Evolutionary conservation across 2,113 vertebrate genomes (phyloP), one percentile per base, ranked within the genome.

Genomic region (Salvelinus alpinus): DNA sequence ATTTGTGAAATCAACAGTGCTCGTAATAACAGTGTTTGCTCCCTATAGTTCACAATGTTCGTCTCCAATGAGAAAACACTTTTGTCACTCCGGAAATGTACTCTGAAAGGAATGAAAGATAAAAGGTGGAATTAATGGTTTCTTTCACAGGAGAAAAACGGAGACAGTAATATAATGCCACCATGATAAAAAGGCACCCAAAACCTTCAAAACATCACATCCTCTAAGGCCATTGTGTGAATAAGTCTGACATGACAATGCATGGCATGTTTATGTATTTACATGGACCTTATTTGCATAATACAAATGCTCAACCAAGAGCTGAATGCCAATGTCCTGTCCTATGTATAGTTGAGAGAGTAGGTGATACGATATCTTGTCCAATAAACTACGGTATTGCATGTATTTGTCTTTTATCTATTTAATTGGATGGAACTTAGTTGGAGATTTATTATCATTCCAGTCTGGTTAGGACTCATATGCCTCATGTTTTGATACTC

Each of bases 91-190:
- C 44, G 60, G 66, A 84, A 76, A 76, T 80, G 66, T 38, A 79
- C 64, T 72, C 62, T 48, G 66, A 71, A 29, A 72, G 22, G 47
- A 81, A 77, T 75, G 73, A 76, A 75, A 78, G 69, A 71, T 67
- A 65, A 76, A 77, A 82, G 67, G 76, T 78, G 27, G 24, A 81
- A 71, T 76, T 14, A 84, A 80, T 67, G 38, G 73, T 75, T 74
- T 38, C 66, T 73, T 64, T 59, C 73, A 73, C 77, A 75, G 67
- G 77, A 51, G 70, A 64, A 70, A 73, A 65, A 54, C 47, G 69
- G 70, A 14, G 14, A 5, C 16, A 54, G 51, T 54, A 76, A 59
- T 70, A 76, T 73, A 78, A 75, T 67, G 16, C 0, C 31, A 78
- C 27, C 62, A 51, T 54, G 51, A 54, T 64, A 31, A 29, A 14